These are phyloP conservation scores for Mesoclemmys tuberculata DNA, from an alignment of 2,113 vertebrate genomes.

Conservation along the genomic window DNA sequence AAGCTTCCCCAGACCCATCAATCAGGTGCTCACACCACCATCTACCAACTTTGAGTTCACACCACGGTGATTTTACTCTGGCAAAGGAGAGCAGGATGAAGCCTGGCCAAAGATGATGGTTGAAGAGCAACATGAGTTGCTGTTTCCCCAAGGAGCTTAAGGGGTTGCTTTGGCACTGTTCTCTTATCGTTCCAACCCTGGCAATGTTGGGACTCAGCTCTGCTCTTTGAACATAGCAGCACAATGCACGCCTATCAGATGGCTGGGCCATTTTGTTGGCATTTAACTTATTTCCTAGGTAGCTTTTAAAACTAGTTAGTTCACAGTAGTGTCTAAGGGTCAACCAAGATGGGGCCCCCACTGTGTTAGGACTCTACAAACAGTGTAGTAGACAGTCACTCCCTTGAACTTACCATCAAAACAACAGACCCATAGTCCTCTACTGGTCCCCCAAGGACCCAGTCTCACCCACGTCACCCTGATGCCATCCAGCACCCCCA, in stretches of 20 bases:
- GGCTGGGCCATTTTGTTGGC: rapidly evolving
- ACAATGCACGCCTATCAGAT: not conserved
- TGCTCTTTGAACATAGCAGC: not conserved
- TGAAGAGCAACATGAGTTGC: rapidly evolving
- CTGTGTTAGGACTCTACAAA: too few relatives aligned
- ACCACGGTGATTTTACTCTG: rapidly evolving
- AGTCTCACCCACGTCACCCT: too few relatives aligned
- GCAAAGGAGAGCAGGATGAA: not conserved
- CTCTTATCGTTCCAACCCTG: not conserved
- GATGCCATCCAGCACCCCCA: not conserved
- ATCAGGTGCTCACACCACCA: not conserved
- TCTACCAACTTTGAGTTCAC: not conserved
- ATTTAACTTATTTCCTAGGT: too few relatives aligned
- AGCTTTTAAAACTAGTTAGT: too few relatives aligned
- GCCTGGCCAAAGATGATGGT: not conserved
- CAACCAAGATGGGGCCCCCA: too few relatives aligned
- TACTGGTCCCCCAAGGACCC: too few relatives aligned
- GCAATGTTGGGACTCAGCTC: not conserved
- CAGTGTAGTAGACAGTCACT: too few relatives aligned
- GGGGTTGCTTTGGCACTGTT: not conserved
- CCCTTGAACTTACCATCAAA: too few relatives aligned
- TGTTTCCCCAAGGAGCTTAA: not conserved
- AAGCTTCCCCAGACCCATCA: not conserved
- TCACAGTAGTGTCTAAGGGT: too few relatives aligned
- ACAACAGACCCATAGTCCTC: too few relatives aligned